A percentile compares a stretch with the other conserved stretches of the same genome.
phyloP scores from a whole-genome alignment of 1,140 invertebrate genomes.

The Mya arenaria region DNA sequence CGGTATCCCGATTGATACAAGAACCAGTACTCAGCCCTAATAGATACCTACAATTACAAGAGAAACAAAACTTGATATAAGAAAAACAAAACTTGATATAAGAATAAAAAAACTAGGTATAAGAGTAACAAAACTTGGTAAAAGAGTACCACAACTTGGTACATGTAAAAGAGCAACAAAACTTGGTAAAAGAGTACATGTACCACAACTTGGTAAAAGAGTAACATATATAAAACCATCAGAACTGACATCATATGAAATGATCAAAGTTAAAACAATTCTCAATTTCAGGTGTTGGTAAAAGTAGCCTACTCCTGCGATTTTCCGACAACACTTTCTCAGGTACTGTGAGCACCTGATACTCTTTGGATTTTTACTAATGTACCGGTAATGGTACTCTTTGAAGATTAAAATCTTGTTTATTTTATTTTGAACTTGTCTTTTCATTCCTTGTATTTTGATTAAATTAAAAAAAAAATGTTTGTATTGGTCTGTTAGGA shows the following conservation, averaged over 20 bases:
- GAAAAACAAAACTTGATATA: no score
- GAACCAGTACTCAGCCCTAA: no score
- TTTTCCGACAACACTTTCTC: slow-evolving; percentile 99
- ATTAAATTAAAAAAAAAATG: neutral
- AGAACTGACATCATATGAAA: neutral
- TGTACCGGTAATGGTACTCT: neutral
- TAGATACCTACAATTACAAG: no score
- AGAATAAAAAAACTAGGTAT: neutral
- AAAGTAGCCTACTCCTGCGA: slow-evolving; percentile 97
- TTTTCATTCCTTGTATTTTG: neutral
- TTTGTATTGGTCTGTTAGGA: neutral
- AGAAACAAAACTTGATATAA: no score
- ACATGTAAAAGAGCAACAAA: neutral
- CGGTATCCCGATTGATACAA: no score
- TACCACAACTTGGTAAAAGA: neutral
- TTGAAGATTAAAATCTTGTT: neutral
- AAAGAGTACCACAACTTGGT: neutral
- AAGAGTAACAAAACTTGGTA: neutral
- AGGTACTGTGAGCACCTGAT: slow-evolving; percentile 82
- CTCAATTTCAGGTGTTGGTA: slow-evolving; percentile 94
- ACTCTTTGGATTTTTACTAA: neutral
- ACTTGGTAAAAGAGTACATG: neutral
- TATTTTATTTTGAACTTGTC: neutral
- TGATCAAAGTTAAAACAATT: neutral
- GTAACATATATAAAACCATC: neutral